A percentile compares a stretch with the other conserved stretches of the same genome.
These are phyloP conservation scores for Platerodrilus igneus DNA, from an alignment of 2,888 invertebrate species.

Conservation along the genomic window DNA sequence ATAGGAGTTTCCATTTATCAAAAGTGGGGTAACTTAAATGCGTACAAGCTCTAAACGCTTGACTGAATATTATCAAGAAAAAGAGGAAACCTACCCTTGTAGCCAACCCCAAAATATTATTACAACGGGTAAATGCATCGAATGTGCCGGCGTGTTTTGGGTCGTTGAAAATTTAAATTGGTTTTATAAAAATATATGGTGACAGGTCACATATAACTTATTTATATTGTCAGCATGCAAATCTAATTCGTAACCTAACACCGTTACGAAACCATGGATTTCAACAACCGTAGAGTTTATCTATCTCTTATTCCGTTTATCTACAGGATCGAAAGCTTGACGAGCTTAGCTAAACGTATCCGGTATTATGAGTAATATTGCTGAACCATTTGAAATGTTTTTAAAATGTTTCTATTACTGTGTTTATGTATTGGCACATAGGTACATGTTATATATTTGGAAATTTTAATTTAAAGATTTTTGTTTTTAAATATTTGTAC, in stretches of 20 bases:
- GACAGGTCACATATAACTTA: slow-evolving; percentile 37
- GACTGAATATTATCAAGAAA: slow-evolving; percentile 12
- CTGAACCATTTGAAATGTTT: too few relatives aligned
- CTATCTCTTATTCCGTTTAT: too few relatives aligned
- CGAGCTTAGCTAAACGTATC: too few relatives aligned
- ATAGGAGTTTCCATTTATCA: slow-evolving; percentile 36
- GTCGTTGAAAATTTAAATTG: slow-evolving; percentile 24
- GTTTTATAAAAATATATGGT: slow-evolving; percentile 24
- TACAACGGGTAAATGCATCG: slow-evolving; percentile 13
- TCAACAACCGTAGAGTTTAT: too few relatives aligned
- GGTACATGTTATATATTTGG: too few relatives aligned
- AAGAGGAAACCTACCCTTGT: slow-evolving; percentile 16
- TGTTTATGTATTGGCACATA: too few relatives aligned
- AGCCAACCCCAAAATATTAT: slow-evolving; percentile 13
- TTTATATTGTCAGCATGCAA: slow-evolving; percentile 43
- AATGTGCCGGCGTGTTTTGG: slow-evolving; percentile 18
- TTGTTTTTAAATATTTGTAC: too few relatives aligned
- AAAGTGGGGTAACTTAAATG: slow-evolving; percentile 22
- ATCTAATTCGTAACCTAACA: slow-evolving; percentile 42
- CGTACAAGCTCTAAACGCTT: slow-evolving; percentile 19
- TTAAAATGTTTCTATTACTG: too few relatives aligned
- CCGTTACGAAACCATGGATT: slow-evolving; percentile 15
- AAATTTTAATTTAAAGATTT: too few relatives aligned
- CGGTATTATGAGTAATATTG: too few relatives aligned
- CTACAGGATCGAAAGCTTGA: too few relatives aligned